Percentiles rank a stretch among this genome's conserved stretches.
Evolutionary conservation across 2,113 vertebrate genomes (phyloP).

Genomic region (Centropus unirufus): DNA sequence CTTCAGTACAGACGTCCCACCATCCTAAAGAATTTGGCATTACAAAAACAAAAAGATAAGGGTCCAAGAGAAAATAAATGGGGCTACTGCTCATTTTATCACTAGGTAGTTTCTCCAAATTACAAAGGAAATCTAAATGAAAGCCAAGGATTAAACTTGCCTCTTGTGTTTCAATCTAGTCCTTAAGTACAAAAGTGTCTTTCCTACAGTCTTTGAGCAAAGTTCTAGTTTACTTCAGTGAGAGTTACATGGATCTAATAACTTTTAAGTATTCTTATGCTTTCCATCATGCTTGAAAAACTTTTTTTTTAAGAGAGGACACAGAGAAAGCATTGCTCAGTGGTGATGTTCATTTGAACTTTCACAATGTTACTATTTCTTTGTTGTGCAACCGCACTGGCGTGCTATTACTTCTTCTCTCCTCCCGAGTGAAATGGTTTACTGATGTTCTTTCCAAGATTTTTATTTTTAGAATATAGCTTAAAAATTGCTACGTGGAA

Average conservation of each 20-base stretch:
- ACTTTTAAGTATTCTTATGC: not conserved
- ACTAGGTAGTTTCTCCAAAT: not conserved
- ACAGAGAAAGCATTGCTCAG: not conserved
- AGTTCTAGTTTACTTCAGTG: not conserved
- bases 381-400: not conserved
- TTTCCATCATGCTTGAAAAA: not conserved
- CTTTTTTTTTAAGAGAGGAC: not conserved
- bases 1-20: not conserved
- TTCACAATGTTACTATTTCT: constrained; percentile 43
- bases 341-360: constrained; percentile 27
- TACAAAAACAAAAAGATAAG: not conserved
- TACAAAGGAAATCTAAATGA: not conserved
- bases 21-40: not conserved
- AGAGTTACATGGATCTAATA: not conserved
- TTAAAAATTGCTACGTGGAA: constrained; percentile 29
- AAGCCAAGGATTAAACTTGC: not conserved
- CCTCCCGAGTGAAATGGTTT: constrained; percentile 46
- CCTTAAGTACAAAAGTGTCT: constrained; percentile 20
- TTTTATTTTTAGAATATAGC: constrained; percentile 61
- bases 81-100: not conserved
- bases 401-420: constrained; percentile 19
- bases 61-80: not conserved
- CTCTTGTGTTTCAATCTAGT: not conserved
- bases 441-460: constrained; percentile 49
- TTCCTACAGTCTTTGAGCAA: constrained; percentile 10